Evolutionary conservation across 2,797 vertebrate species (phyloP), one percentile per base, ranked within the genome.

Genomic region (Tachyglossus aculeatus): DNA sequence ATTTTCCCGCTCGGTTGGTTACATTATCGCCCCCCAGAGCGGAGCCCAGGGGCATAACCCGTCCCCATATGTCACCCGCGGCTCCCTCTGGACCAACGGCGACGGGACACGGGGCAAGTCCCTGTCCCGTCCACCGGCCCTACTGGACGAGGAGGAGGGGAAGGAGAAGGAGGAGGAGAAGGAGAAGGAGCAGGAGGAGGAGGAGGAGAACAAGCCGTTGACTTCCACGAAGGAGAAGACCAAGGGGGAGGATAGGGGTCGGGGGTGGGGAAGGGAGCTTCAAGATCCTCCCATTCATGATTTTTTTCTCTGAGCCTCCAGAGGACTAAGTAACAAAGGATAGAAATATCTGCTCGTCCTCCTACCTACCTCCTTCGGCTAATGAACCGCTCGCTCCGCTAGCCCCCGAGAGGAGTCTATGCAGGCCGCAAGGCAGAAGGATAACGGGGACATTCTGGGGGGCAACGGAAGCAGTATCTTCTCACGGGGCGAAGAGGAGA

Each of bases 11-110:
- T 86, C 5, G 31, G 63, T 53, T 82, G 85, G 74, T 74, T 83
- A 79, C 69, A 88, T 90, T 73, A 87, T 91, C 85, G 84, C 64
- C 62, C 82, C 75, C 47, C 52, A 1, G 71, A 85, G 36, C 68
- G 60, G 77, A 83, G 79, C 33, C 44, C 32, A 64, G 60, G 85
- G 61, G 62, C 86, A 76, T 61, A 82, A 88, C 81, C 71, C 87
- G 53, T 55, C 32, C 6, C 90, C 92, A 90, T 91, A 93, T 93
- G 92, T 86, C 88, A 57, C 56, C 5, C 25, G n/a, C n/a, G n/a
- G n/a, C n/a, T n/a, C n/a, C n/a, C n/a, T n/a, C n/a, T n/a, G n/a
- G n/a, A n/a, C n/a, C n/a, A n/a, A n/a, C n/a, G n/a, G n/a, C n/a
- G n/a, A n/a, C n/a, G n/a, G n/a, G n/a, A n/a, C n/a, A n/a, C n/a